Conservation (phyloP, 2,113 vertebrate species). For the Rhinichthys klamathensis region DNA sequence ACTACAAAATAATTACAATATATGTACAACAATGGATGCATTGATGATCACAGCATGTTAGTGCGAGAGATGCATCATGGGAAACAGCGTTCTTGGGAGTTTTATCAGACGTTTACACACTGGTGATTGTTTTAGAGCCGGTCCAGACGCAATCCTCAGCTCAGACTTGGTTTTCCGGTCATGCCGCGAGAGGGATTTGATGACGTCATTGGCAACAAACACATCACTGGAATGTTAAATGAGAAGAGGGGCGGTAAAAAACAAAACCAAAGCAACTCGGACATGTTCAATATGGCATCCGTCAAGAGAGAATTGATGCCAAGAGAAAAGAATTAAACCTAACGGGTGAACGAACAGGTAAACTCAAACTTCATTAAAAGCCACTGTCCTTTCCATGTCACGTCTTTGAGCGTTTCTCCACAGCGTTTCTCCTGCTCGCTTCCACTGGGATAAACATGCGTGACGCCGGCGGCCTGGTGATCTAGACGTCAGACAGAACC, state of each 20-base stretch:
- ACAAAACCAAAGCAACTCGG: slow-evolving; percentile 51
- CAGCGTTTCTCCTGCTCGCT: neutral
- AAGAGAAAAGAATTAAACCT: slow-evolving; percentile 2
- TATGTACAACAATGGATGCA: slow-evolving; percentile 56
- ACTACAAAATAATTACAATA: slow-evolving; percentile 63
- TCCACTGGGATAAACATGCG: neutral
- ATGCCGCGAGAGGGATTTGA: neutral
- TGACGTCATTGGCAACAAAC: slow-evolving; percentile 50
- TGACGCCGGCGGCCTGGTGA: slow-evolving; percentile 9
- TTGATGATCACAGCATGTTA: slow-evolving; percentile 39
- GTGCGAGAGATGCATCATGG: slow-evolving; percentile 35
- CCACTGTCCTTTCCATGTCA: too few species aligned
- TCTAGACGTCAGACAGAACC: slow-evolving; percentile 10
- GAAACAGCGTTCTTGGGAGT: slow-evolving; percentile 25
- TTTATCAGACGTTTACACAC: neutral
- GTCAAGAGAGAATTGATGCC: slow-evolving; percentile 3
- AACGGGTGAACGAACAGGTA: slow-evolving; percentile 56
- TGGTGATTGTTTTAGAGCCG: slow-evolving; percentile 5
- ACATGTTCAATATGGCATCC: slow-evolving; percentile 29
- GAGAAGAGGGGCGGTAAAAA: slow-evolving; percentile 33
- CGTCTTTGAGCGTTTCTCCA: slow-evolving; percentile 42
- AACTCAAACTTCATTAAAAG: slow-evolving; percentile 31
- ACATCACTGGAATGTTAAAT: slow-evolving; percentile 76
- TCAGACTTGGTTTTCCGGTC: neutral
- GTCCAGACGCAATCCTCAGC: neutral